Conservation (phyloP, 2,888 invertebrate species). For the Altica lythri region DNA sequence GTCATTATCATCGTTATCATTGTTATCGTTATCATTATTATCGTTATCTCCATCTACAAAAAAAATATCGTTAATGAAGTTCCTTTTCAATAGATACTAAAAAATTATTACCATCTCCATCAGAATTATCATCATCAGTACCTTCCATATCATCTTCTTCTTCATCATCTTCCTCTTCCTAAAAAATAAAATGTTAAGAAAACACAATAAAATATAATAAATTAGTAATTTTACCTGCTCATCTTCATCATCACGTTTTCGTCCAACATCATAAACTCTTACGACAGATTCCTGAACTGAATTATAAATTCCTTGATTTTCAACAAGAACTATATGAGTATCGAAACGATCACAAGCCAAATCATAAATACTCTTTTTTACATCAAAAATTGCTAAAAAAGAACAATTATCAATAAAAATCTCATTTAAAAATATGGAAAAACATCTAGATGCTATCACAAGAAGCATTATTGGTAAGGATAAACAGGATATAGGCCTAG, state of each 20-base stretch:
- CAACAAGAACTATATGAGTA: conserved; percentile 87
- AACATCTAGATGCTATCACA: too few relatives aligned
- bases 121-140: conserved; percentile 66
- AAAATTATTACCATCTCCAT: conserved; percentile 52
- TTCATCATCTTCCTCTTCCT: conserved; percentile 62
- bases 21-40: conserved; percentile 53
- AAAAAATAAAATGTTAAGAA: too few relatives aligned
- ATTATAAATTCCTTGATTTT: conserved; percentile 83
- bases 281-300: conserved; percentile 88
- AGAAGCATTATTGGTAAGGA: too few relatives aligned
- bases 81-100: neutral
- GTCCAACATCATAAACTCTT: conserved; percentile 90
- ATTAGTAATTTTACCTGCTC: conserved; percentile 66
- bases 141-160: conserved; percentile 68
- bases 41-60: conserved; percentile 49
- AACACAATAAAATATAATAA: conserved; percentile 1
- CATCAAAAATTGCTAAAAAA: conserved; percentile 84
- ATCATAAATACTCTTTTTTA: conserved; percentile 87
- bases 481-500: too few relatives aligned
- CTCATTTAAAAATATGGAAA: too few relatives aligned
- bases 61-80: neutral
- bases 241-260: conserved; percentile 85
- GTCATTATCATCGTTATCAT: conserved; percentile 43
- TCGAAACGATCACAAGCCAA: conserved; percentile 83
- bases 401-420: too few relatives aligned